Conservation (phyloP, 2,888 invertebrate genomes). For the Drosophila testacea region DNA sequence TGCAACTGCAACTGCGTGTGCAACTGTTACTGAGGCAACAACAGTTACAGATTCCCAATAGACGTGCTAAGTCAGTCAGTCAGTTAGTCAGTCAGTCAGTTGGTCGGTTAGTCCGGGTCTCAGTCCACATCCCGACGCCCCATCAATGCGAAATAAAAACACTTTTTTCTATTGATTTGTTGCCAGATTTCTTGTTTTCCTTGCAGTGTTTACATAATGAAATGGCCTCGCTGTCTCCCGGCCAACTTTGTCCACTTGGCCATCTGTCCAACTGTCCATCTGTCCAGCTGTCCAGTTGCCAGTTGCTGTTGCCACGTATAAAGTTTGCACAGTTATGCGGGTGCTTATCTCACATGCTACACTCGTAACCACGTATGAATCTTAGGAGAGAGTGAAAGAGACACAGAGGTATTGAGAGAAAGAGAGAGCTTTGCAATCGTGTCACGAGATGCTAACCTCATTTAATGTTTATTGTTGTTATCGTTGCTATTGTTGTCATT, state of each 20-base stretch:
- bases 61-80: constrained; percentile 32
- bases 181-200: constrained; percentile 79
- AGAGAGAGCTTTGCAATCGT: constrained; percentile 19
- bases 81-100: constrained; percentile 56
- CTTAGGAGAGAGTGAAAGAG: neutral
- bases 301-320: constrained; percentile 33
- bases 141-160: constrained; percentile 58
- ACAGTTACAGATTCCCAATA: constrained; percentile 38
- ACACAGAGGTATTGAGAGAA: neutral
- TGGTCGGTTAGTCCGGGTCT: constrained; percentile 44
- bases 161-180: constrained; percentile 75
- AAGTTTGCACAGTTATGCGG: constrained; percentile 63
- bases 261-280: constrained; percentile 1
- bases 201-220: constrained; percentile 77
- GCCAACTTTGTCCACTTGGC: constrained; percentile 32
- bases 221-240: constrained; percentile 63
- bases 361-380: constrained; percentile 32
- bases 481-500: constrained; percentile 44
- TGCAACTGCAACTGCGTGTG: constrained; percentile 5
- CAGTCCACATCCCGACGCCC: constrained; percentile 38
- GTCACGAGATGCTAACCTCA: constrained; percentile 68
- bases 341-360: constrained; percentile 65
- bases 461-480: constrained; percentile 65
- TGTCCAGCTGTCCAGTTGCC: constrained; percentile 8
- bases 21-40: constrained; percentile 13